Percentiles rank a stretch among this genome's conserved stretches.
phyloP scores from a whole-genome alignment of 2,797 vertebrate species.

The Catamblyrhynchus diadema region DNA sequence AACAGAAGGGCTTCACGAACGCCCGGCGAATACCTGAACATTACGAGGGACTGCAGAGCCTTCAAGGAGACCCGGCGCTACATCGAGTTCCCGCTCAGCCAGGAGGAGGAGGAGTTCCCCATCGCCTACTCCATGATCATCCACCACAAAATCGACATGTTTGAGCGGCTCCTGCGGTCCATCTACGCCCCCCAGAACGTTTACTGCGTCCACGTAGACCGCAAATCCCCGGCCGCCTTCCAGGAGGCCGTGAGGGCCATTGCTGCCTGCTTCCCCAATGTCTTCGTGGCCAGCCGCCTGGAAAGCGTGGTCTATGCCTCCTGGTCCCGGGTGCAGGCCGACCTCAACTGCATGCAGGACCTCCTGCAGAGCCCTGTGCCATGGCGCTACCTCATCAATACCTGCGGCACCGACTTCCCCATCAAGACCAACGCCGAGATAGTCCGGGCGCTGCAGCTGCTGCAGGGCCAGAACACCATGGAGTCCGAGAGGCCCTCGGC shows the following conservation, averaged over 20 bases:
- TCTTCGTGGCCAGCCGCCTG: constrained; percentile 57
- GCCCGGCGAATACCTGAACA: background rate
- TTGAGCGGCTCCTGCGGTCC: constrained; percentile 60
- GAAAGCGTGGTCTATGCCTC: constrained; percentile 58
- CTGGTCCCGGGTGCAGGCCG: constrained; percentile 64
- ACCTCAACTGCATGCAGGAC: constrained; percentile 65
- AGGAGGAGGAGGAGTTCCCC: constrained; percentile 50
- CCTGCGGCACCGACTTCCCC: constrained; percentile 68
- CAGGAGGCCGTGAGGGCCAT: constrained; percentile 15
- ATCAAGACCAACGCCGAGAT: constrained; percentile 69
- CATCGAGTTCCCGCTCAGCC: constrained; percentile 30
- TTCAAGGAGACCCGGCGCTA: constrained; percentile 25
- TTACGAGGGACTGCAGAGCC: constrained; percentile 18
- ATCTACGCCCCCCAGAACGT: constrained; percentile 51
- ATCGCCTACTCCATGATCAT: constrained; percentile 59
- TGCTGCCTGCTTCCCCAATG: constrained; percentile 54
- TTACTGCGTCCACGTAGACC: constrained; percentile 53
- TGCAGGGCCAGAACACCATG: constrained; percentile 46
- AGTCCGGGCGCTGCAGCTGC: constrained; percentile 6
- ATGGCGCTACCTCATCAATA: constrained; percentile 59
- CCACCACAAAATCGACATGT: constrained; percentile 61
- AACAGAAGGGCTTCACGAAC: background rate
- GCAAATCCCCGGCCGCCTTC: background rate
- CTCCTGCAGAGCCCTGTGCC: background rate
- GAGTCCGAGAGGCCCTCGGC: background rate